These are phyloP conservation scores for Dryomyza anilis DNA, from an alignment of 2,888 invertebrate genomes.

Conservation along the genomic window DNA sequence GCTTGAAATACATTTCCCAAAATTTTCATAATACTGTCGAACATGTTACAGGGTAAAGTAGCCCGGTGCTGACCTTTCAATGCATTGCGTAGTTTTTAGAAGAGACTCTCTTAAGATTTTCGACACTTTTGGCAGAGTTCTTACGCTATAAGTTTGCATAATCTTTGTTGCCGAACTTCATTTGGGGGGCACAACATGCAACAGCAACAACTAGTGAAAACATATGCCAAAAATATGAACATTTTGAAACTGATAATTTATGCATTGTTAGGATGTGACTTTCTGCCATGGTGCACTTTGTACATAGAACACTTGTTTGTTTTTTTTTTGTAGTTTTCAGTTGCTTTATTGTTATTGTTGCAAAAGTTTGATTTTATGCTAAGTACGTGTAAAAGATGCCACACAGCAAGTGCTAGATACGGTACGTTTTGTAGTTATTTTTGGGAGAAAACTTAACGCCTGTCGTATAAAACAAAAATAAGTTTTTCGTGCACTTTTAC, in stretches of 20 bases:
- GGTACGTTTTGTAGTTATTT: no score
- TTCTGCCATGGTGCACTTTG: background rate
- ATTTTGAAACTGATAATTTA: conserved; percentile 19
- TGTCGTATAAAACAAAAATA: no score
- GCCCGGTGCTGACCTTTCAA: no score
- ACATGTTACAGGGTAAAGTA: no score
- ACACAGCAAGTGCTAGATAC: no score
- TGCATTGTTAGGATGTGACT: conserved; percentile 24
- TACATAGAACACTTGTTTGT: background rate
- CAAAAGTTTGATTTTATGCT: conserved; percentile 12
- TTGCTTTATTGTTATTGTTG: background rate
- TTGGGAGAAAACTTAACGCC: no score
- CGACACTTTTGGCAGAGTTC: no score
- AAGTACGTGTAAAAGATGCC: conserved; percentile 22
- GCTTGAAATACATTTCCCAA: conserved; percentile 4
- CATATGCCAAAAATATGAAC: conserved; percentile 8
- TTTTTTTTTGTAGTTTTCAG: background rate
- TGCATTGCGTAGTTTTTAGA: no score
- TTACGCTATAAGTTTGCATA: no score
- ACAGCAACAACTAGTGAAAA: background rate
- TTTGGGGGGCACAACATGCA: background rate
- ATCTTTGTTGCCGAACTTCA: no score
- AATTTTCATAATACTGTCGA: background rate
- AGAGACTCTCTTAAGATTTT: no score
- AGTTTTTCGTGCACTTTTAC: no score